These are phyloP conservation scores for Brachycybe producta DNA, from an alignment of 2,888 invertebrate species.

Conservation along the genomic window DNA sequence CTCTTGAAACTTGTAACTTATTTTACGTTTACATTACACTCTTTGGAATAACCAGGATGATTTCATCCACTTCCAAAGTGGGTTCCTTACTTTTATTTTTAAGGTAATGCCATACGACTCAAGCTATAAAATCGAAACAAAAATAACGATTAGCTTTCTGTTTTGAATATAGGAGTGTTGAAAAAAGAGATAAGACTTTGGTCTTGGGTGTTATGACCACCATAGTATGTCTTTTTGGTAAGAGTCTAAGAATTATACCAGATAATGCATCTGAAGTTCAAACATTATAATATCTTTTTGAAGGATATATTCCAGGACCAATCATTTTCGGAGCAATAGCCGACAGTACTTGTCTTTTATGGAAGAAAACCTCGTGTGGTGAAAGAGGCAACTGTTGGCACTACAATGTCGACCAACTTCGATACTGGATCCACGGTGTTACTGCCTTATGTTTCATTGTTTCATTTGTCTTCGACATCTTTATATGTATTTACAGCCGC, in stretches of 20 bases:
- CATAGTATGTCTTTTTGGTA: constrained; percentile 40
- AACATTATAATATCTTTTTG: too few relatives aligned
- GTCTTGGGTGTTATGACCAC: not conserved
- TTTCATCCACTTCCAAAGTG: too few relatives aligned
- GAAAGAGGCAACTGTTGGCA: constrained; percentile 51
- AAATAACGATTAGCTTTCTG: too few relatives aligned
- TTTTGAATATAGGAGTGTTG: constrained; percentile 9
- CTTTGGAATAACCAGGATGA: too few relatives aligned
- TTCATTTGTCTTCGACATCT: constrained; percentile 45
- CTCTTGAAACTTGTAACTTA: too few relatives aligned
- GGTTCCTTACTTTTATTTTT: too few relatives aligned
- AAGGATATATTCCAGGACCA: constrained; percentile 50
- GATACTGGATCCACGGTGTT: constrained; percentile 43
- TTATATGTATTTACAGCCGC: constrained; percentile 47
- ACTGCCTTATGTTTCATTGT: constrained; percentile 45
- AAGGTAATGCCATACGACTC: too few relatives aligned
- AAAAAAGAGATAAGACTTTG: constrained; percentile 5
- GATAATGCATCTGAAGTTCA: not conserved
- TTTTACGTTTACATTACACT: too few relatives aligned
- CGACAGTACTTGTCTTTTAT: constrained; percentile 52
- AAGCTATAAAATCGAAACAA: too few relatives aligned
- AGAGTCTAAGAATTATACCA: too few relatives aligned
- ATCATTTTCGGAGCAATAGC: constrained; percentile 56
- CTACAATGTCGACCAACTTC: constrained; percentile 47
- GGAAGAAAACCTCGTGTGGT: constrained; percentile 48